A percentile compares a stretch with the other conserved stretches of the same genome.
phyloP scores from a whole-genome alignment of 2,888 invertebrate genomes.

The Ophion ventricosus region DNA sequence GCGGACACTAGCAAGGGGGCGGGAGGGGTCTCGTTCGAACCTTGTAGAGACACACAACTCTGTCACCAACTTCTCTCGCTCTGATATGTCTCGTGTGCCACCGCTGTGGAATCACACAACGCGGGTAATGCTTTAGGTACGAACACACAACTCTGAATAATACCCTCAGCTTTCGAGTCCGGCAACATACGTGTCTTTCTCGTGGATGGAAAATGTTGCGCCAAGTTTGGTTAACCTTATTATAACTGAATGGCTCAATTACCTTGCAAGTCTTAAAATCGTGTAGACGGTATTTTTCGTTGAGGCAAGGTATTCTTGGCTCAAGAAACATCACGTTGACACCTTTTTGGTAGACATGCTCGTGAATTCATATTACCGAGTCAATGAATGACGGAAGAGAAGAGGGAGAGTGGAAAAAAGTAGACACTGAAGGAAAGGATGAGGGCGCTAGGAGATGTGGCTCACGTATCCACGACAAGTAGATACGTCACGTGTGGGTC shows the following conservation, averaged over 20 bases:
- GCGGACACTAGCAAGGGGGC: not conserved
- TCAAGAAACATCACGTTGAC: too few relatives aligned
- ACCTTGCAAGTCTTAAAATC: too few relatives aligned
- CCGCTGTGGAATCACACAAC: constrained; percentile 21
- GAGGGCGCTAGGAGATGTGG: not conserved
- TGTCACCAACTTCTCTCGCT: constrained; percentile 31
- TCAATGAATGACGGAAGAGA: not conserved
- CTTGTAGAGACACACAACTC: constrained; percentile 11
- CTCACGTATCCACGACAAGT: constrained; percentile 11
- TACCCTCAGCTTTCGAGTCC: constrained; percentile 23
- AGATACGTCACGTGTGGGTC: constrained; percentile 25
- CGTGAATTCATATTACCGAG: not conserved
- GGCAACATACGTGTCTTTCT: constrained; percentile 7
- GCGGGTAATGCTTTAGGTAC: constrained; percentile 17
- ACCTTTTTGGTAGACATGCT: too few relatives aligned
- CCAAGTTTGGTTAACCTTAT: not conserved
- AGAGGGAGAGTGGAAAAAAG: constrained; percentile 24
- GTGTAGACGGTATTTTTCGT: too few relatives aligned
- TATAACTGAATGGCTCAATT: too few relatives aligned
- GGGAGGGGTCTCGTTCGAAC: constrained; percentile 16
- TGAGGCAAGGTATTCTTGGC: too few relatives aligned
- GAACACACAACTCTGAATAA: constrained; percentile 33
- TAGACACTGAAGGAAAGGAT: not conserved
- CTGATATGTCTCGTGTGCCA: constrained; percentile 8
- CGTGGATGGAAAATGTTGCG: not conserved